Evolutionary conservation across 2,888 invertebrate genomes (phyloP).

Genomic region (Sicus ferrugineus): DNA sequence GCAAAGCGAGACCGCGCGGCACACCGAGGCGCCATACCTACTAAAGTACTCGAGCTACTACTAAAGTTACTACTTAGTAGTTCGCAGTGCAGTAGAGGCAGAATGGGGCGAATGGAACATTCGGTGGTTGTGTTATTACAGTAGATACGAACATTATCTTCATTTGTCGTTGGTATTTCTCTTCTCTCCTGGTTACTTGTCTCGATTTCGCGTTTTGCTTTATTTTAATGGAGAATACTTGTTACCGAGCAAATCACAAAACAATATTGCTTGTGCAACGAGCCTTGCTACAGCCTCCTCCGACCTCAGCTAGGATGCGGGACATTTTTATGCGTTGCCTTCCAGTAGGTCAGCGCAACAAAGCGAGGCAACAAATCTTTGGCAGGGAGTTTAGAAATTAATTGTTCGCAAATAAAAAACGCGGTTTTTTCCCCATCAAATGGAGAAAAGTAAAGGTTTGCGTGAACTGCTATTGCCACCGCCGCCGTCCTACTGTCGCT

Average conservation of each 20-base stretch:
- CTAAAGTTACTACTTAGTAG: background rate
- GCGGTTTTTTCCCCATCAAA: too few species aligned
- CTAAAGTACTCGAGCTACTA: background rate
- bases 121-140: background rate
- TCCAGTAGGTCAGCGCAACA: conserved; percentile 28
- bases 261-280: conserved; percentile 17
- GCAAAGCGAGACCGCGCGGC: background rate
- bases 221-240: conserved; percentile 23
- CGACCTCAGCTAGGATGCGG: too few species aligned
- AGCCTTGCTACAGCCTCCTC: conserved; percentile 24
- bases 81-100: background rate
- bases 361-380: background rate
- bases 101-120: background rate
- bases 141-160: background rate
- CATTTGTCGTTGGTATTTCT: background rate
- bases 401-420: background rate
- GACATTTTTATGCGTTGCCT: conserved; percentile 22
- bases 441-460: background rate
- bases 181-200: too few species aligned
- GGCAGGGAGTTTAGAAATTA: background rate
- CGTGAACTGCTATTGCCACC: background rate
- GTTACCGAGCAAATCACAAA: too few species aligned
- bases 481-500: background rate
- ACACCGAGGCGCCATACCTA: background rate
- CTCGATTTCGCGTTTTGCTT: background rate